Evolutionary conservation across 2,888 invertebrate genomes (phyloP).

Genomic region (Eupithecia inturbata): DNA sequence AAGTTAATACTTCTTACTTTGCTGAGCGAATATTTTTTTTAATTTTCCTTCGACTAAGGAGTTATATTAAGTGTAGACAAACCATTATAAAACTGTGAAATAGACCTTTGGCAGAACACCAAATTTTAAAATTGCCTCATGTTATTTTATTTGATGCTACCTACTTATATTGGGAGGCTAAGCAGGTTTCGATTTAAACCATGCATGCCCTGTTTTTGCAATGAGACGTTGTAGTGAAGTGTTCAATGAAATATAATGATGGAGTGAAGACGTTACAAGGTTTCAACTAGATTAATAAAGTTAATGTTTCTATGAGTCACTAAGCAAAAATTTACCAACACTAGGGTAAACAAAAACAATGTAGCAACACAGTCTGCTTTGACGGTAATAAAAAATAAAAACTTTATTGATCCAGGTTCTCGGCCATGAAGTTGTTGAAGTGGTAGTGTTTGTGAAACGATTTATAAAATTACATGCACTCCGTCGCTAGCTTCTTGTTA

Average conservation of each 20-base stretch:
- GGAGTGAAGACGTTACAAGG: not conserved
- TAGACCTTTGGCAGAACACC: no score
- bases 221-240: no score
- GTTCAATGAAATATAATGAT: not conserved
- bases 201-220: not conserved
- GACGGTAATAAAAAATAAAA: no score
- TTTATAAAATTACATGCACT: slow-evolving; percentile 57
- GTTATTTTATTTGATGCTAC: no score
- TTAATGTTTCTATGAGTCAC: not conserved
- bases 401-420: slow-evolving; percentile 58
- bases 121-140: no score
- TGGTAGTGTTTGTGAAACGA: slow-evolving; percentile 28
- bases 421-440: not conserved
- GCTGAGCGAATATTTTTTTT: no score
- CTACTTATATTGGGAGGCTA: not conserved
- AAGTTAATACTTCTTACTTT: no score
- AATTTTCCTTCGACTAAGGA: no score
- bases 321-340: not conserved
- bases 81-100: no score
- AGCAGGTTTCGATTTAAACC: not conserved
- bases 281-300: not conserved
- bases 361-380: slow-evolving; percentile 52
- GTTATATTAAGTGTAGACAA: no score
- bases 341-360: not conserved
- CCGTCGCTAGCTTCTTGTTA: slow-evolving; percentile 51